phyloP scores from a whole-genome alignment of 2,797 vertebrate genomes.

The Phaenicophaeus curvirostris region DNA sequence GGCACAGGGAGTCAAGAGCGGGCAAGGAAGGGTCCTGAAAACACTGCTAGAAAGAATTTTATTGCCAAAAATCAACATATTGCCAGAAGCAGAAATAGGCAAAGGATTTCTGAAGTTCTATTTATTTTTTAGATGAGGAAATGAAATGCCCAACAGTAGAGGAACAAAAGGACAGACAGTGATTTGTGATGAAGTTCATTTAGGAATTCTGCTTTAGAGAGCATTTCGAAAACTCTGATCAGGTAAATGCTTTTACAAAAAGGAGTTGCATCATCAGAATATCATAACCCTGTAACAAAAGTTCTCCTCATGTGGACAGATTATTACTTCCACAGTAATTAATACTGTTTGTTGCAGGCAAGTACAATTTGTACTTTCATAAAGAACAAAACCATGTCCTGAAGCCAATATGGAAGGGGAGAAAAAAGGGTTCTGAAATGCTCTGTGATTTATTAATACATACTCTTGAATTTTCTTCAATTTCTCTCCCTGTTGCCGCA shows the following conservation, averaged over 20 bases:
- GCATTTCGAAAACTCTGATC: background rate
- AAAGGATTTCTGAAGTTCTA: background rate
- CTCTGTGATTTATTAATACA: slow-evolving; percentile 30
- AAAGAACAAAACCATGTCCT: slow-evolving; percentile 17
- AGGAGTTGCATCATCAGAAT: background rate
- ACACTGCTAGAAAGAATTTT: background rate
- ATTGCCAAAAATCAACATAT: background rate
- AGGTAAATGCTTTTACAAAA: background rate
- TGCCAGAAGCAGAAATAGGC: background rate
- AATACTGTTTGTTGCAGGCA: background rate
- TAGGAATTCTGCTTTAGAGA: background rate
- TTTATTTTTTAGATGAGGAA: background rate
- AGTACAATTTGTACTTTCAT: background rate
- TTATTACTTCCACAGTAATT: background rate
- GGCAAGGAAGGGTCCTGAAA: background rate
- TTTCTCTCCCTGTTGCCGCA: slow-evolving; percentile 86
- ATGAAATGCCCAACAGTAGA: background rate
- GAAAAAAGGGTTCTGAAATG: background rate
- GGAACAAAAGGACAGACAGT: background rate
- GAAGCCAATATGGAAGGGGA: background rate
- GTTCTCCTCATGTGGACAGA: background rate
- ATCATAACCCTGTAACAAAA: background rate
- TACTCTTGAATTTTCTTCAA: slow-evolving; percentile 96
- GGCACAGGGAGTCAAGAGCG: background rate
- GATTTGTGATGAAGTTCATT: background rate